Conservation (phyloP, 2,797 vertebrate species). For the Acrossocheilus fasciatus region DNA sequence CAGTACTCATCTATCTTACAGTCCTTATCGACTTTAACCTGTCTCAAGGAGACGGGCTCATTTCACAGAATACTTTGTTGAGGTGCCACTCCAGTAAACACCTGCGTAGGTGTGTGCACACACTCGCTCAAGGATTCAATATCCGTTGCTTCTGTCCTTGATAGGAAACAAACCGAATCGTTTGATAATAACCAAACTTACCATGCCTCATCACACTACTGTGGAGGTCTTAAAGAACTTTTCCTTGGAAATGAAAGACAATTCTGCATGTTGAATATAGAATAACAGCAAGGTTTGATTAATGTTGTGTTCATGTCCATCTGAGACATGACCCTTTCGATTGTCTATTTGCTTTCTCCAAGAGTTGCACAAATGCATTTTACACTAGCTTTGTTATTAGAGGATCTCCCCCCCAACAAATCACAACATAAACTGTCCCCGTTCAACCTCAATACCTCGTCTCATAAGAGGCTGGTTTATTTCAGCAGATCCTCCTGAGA, state of each 20-base stretch:
- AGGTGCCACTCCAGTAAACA: background rate
- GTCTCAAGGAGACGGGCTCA: background rate
- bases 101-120: background rate
- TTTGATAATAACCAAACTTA: background rate
- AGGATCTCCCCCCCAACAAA: background rate
- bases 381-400: background rate
- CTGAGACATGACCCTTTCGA: background rate
- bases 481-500: background rate
- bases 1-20: constrained; percentile 11
- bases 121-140: background rate
- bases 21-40: constrained; percentile 3
- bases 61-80: constrained; percentile 20
- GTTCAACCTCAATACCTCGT: constrained; percentile 26
- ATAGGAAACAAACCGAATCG: constrained; percentile 5
- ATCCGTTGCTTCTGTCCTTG: background rate
- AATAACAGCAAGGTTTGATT: background rate
- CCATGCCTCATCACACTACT: background rate
- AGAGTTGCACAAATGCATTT: background rate
- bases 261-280: background rate
- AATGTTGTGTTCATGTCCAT: background rate
- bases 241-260: background rate
- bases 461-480: background rate
- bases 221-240: background rate
- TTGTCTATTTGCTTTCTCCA: background rate
- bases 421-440: background rate